Conservation (phyloP, 2,797 vertebrate species). For the Hirundo rustica region DNA sequence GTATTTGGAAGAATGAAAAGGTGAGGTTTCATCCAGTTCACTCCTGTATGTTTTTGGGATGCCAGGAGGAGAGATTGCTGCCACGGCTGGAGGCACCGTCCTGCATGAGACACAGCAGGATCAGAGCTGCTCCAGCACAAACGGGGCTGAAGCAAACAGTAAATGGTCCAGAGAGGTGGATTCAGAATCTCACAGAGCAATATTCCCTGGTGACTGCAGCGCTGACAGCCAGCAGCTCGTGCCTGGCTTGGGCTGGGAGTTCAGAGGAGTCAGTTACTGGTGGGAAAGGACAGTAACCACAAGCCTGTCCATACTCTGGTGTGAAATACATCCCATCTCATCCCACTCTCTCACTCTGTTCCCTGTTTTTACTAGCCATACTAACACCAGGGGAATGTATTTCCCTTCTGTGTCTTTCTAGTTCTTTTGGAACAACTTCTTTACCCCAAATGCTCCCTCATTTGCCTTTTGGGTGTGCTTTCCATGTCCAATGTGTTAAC, state of each 20-base stretch:
- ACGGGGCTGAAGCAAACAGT: background rate
- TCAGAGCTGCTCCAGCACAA: background rate
- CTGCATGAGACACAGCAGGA: rapidly evolving
- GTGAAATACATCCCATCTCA: background rate
- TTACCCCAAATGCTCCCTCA: rapidly evolving
- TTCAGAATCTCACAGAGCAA: background rate
- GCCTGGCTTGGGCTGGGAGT: background rate
- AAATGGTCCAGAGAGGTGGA: background rate
- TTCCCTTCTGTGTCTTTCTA: background rate
- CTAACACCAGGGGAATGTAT: background rate
- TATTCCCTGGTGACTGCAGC: background rate
- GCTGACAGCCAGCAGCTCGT: rapidly evolving
- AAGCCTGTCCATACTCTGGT: background rate
- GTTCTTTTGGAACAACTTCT: background rate
- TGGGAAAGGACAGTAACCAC: background rate
- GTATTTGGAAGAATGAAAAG: background rate
- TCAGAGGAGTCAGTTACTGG: background rate
- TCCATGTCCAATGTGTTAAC: background rate
- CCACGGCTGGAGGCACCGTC: background rate
- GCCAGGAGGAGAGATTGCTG: rapidly evolving
- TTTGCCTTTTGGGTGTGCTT: background rate
- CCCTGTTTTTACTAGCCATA: background rate
- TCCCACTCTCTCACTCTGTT: background rate
- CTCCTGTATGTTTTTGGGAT: background rate
- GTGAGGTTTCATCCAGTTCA: background rate